Evolutionary conservation across 2,113 vertebrate species (phyloP), one percentile per base, ranked within the genome.

Genomic region (Scortum barcoo): DNA sequence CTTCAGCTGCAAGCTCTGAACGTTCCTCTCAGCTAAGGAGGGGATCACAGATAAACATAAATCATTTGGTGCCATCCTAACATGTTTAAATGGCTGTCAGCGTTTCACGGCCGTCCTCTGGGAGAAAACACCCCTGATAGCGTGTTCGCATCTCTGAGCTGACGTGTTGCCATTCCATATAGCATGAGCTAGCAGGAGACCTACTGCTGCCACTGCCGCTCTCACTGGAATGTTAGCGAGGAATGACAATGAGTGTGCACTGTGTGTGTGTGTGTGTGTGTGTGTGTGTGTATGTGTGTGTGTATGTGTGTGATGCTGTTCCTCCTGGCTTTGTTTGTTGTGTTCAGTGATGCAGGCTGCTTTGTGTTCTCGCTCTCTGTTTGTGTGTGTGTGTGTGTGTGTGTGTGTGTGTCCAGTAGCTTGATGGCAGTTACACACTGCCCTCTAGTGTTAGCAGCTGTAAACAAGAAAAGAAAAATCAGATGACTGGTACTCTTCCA

Each of bases 311-410:
- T 26, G 63, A 48, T 85, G 66, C 83, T 89, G 91, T 91, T 91
- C 75, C 85, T 93, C 84, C 92, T 90, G 89, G 92, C 92, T 94
- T 94, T 94, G 92, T 94, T 93, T 93, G 93, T 91, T 92, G 86
- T 91, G 91, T 87, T 93, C 93, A 91, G 86, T 94, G 92, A 92
- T 92, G 92, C 89, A 93, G 91, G 87, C 83, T 90, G 93, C 92
- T 93, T 93, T 92, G 87, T 93, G 91, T 83, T 91, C 88, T 87
- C 48, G 26, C 77, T 86, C 62, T 74, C 53, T 76, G 38, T 61
- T 2, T 84, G 65, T 79, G 69, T 79, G 26, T 81, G 72, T 77
- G 78, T 86, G 77, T 84, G 67, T 81, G 75, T 87, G 72, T 86
- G 70, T 80, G 48, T 84, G 80, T 89, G 80, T 89, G 80, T 85